Evolutionary conservation across 2,113 vertebrate genomes (phyloP).

Genomic region (Tachycineta bicolor): DNA sequence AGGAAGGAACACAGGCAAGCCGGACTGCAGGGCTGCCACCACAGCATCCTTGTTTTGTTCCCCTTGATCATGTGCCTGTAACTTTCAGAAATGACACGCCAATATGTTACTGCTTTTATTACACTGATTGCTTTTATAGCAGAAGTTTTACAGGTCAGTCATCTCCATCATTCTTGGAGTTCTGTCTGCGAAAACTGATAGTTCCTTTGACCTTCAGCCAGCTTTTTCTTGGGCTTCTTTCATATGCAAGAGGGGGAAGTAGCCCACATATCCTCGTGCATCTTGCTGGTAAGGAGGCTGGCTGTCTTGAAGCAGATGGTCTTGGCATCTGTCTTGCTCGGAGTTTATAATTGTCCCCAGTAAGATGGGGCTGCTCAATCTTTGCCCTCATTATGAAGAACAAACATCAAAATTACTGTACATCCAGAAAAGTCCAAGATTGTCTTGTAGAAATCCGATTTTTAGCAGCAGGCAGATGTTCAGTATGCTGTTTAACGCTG

Average conservation of each 20-base stretch:
- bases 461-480: not conserved
- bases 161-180: not conserved
- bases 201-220: not conserved
- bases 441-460: not conserved
- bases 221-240: not conserved
- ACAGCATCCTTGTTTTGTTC: not conserved
- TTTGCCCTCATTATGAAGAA: not conserved
- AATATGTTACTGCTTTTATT: not conserved
- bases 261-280: not conserved
- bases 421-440: not conserved
- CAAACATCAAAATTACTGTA: not conserved
- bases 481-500: fast-evolving
- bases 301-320: constrained; percentile 27
- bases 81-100: not conserved
- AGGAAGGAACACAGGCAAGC: not conserved
- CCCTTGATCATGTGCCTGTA: not conserved
- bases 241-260: not conserved
- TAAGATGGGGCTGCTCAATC: constrained; percentile 8
- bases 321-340: constrained; percentile 29
- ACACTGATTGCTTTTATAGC: not conserved
- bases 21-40: not conserved
- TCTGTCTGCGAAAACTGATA: not conserved
- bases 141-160: not conserved
- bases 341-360: not conserved
- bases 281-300: not conserved